Evolutionary conservation across 2,113 vertebrate species (phyloP).

Genomic region (Cisticola juncidis): DNA sequence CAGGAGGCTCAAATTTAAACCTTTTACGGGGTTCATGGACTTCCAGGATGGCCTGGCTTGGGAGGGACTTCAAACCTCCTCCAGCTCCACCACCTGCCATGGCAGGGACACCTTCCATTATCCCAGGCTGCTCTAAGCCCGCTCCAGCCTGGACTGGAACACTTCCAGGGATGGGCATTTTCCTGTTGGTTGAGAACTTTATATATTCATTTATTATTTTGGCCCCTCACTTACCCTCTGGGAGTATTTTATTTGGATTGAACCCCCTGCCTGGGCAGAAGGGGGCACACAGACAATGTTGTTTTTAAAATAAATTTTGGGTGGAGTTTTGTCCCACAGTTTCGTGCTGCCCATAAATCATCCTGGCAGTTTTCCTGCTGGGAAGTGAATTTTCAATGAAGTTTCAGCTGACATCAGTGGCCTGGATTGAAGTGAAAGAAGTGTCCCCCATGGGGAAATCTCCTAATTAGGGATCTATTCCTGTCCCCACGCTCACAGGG

Average conservation of each 20-base stretch:
- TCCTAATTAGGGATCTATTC: conserved; percentile 60
- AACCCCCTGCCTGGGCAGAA: neutral
- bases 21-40: neutral
- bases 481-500: neutral
- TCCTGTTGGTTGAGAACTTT: neutral
- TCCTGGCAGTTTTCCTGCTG: neutral
- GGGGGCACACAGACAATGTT: neutral
- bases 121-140: neutral
- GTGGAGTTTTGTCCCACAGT: neutral
- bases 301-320: neutral
- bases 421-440: conserved; percentile 21
- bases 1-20: neutral
- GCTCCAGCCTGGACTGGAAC: accelerated
- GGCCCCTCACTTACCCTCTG: neutral
- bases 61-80: neutral
- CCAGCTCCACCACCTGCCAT: neutral
- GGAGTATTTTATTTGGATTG: neutral
- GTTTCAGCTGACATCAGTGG: conserved; percentile 12
- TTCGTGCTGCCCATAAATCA: neutral
- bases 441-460: neutral
- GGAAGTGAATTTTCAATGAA: neutral
- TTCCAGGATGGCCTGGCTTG: neutral
- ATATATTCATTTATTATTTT: neutral
- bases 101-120: neutral
- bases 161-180: neutral